Base-by-base conservation (phyloP, 2,797 vertebrate genomes). In the Eptatretus atami region DNA sequence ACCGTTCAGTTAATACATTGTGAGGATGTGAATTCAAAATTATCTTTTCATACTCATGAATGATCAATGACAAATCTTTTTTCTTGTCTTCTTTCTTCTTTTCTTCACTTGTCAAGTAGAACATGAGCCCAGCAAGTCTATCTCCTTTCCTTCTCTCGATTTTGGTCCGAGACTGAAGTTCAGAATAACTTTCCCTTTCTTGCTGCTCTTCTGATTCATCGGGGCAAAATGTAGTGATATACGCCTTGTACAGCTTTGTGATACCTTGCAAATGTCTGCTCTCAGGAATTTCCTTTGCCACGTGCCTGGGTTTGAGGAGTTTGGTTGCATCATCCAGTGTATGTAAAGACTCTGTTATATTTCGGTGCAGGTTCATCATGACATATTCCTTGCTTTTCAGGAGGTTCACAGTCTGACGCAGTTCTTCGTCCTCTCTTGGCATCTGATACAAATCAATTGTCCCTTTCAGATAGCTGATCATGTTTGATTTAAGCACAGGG, bases 331-430 rank as follows among this genome's bases (percentile, higher is more conserved):
- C 68, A 15, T 71, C 4, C 66, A 82, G 73, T 19, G 75, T 67
- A 1, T 77, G 72, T 73, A 82, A 80, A 2, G 70, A 74, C 1
- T 68, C 67, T 69, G 78, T 78, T 52, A 78, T 67, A 10, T 69
- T 65, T 10, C 65, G 15, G 53, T 69, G 57, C 1, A 73, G 65
- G 65, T 66, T 71, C 67, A 11, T 15, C 64, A 70, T 54, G 65
- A 77, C 69, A 4, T 52, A 52, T 64, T 63, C 68, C 60, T 70
- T 66, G 1, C 63, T 63, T 52, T 52, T 53, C 61, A 76, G 64
- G 61, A 25, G 65, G 65, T 64, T 52, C 24, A 63, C 52, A 53
- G 72, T 68, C 13, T 71, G 68, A 66, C 70, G 53, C 63, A 24
- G 63, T 1, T 53, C 53, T 65, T 4, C 25, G 52, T 54, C 65